phyloP scores from a whole-genome alignment of 2,888 invertebrate genomes.

The Yponomeuta cagnagella region DNA sequence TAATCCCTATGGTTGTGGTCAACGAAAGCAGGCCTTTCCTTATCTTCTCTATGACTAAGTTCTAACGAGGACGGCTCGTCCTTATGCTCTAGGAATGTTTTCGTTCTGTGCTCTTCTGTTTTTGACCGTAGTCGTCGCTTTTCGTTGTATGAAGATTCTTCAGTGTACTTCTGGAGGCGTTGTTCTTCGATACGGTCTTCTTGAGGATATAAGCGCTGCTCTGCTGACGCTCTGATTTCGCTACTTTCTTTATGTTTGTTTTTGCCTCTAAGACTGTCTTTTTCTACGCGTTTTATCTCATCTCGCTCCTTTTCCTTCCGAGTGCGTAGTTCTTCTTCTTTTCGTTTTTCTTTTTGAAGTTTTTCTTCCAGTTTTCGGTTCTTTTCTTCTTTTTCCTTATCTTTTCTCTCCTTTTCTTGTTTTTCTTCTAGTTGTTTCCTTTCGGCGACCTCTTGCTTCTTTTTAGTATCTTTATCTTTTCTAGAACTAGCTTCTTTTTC shows the following conservation, averaged over 20 bases:
- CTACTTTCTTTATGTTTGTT: constrained; percentile 13
- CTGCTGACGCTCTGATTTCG: not conserved
- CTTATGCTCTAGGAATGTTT: constrained; percentile 20
- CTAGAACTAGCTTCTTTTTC: constrained; percentile 11
- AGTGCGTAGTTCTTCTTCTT: constrained; percentile 18
- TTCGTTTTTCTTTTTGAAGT: constrained; percentile 17
- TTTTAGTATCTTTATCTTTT: constrained; percentile 20
- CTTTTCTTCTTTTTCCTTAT: constrained; percentile 20
- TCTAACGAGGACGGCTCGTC: not conserved
- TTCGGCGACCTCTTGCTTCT: constrained; percentile 22
- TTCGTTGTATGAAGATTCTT: constrained; percentile 13
- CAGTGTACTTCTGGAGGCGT: constrained; percentile 16
- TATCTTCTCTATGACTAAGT: constrained; percentile 22
- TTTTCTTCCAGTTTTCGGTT: constrained; percentile 13
- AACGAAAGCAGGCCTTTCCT: constrained; percentile 36
- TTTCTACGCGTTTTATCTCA: constrained; percentile 2
- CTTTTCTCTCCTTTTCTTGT: constrained; percentile 13
- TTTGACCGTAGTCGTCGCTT: not conserved
- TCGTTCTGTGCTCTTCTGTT: not conserved
- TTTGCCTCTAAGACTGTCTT: not conserved
- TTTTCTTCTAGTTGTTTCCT: constrained; percentile 17
- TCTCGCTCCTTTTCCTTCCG: constrained; percentile 23
- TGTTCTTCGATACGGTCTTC: constrained; percentile 14
- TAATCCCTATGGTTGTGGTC: constrained; percentile 47
- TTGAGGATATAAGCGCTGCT: not conserved